Base-by-base conservation (phyloP, 2,797 vertebrate species). In the Myripristis murdjan region DNA sequence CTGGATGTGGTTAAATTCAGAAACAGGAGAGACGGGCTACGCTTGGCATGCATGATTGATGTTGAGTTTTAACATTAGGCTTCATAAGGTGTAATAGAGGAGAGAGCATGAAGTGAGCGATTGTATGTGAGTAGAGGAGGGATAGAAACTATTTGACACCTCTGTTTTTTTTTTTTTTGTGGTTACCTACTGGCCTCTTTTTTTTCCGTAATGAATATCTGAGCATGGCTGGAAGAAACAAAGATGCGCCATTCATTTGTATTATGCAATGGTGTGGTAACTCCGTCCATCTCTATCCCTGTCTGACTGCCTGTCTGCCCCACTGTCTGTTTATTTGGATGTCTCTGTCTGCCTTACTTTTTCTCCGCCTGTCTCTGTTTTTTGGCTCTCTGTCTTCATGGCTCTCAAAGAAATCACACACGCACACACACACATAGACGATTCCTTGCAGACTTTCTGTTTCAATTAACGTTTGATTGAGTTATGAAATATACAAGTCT, bases 391-490 rank as follows among this genome's bases (percentile, higher is more conserved):
- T 23, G n/a, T 39, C 46, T 77, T 54, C 39, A 7, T 28, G 51
- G 39, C 53, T 20, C 51, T 73, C 59, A 64, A 65, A 74, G 43
- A 75, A 75, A 79, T 56, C 53, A 68, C n/a, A n/a, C n/a, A n/a
- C n/a, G n/a, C 46, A 66, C 73, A 26, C 35, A 74, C 65, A 62
- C n/a, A 22, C 68, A 52, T 6, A 62, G 51, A 74, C 71, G 85
- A 79, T 75, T 73, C 71, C 77, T 83, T 15, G 15, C 68, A 79
- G 82, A 85, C 64, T 61, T 83, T 78, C 61, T 77, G 83, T 90
- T 90, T 90, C 86, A 90, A 92, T 94, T 92, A 91, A 75, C 83
- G 62, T 85, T 84, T 91, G 90, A 93, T 93, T 90, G 83, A 92
- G 91, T 92, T 83, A 88, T 87, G 79, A 88, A 91, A 88, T 82